Evolutionary conservation across 1,140 invertebrate genomes (phyloP).

Genomic region (Drosophila arizonae): DNA sequence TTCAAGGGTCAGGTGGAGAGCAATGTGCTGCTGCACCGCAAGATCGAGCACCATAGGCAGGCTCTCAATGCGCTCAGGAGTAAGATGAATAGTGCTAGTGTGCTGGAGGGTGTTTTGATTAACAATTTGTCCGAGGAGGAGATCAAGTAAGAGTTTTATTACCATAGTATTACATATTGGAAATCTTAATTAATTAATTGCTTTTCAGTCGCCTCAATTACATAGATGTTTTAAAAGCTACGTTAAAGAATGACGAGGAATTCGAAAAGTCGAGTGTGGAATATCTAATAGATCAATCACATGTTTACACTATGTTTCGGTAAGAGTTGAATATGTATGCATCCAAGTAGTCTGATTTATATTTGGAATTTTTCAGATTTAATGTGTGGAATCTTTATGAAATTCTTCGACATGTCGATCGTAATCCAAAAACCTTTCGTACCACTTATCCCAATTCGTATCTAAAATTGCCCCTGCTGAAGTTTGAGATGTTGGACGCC

Average conservation of each 20-base stretch:
- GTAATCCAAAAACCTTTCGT: constrained; percentile 34
- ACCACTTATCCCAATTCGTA: constrained; percentile 63
- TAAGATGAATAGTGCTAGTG: constrained; percentile 58
- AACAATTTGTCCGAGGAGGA: constrained; percentile 74
- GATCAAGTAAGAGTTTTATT: constrained; percentile 54
- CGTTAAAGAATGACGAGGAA: constrained; percentile 36
- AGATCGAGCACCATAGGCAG: constrained; percentile 42
- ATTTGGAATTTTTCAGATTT: constrained; percentile 36
- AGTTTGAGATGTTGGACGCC: constrained; percentile 70
- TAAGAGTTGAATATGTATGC: constrained; percentile 4
- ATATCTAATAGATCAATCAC: constrained; percentile 56
- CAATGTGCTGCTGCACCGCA: constrained; percentile 58
- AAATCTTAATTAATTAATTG: not conserved
- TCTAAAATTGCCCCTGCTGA: constrained; percentile 68
- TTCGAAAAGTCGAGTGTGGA: constrained; percentile 46
- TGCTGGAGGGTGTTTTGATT: constrained; percentile 51
- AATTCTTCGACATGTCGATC: constrained; percentile 66
- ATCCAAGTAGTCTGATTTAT: not conserved
- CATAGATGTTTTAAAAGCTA: constrained; percentile 56
- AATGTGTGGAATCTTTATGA: constrained; percentile 66
- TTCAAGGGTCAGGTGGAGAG: constrained; percentile 67
- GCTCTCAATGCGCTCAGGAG: constrained; percentile 42
- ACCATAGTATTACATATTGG: too few species aligned
- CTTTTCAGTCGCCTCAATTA: constrained; percentile 54
- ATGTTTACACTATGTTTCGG: constrained; percentile 34